Percentiles rank a stretch among this genome's conserved stretches.
phyloP scores from a whole-genome alignment of 2,113 vertebrate genomes.

The Labeo rohita region DNA sequence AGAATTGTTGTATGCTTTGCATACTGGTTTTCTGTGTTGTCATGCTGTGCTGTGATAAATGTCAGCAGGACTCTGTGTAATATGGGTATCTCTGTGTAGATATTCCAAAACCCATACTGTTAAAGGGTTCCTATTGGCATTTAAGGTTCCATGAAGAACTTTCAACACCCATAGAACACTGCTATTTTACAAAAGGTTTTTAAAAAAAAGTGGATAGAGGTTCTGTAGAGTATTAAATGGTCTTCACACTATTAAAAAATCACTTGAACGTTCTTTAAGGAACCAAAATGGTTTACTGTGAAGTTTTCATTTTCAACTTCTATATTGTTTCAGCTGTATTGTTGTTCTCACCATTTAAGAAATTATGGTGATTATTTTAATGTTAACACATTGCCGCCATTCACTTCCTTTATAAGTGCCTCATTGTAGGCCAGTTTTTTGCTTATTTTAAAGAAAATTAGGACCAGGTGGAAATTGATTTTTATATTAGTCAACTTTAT shows the following conservation, averaged over 20 bases:
- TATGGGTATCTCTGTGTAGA: background rate
- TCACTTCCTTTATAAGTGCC: background rate
- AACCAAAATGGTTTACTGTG: too few relatives aligned
- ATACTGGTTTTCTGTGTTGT: background rate
- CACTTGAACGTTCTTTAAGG: too few relatives aligned
- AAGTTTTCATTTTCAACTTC: too few relatives aligned
- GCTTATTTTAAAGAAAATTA: background rate
- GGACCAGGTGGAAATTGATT: background rate
- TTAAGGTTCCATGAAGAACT: too few relatives aligned
- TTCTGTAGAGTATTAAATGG: too few relatives aligned
- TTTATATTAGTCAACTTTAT: background rate
- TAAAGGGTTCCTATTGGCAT: too few relatives aligned
- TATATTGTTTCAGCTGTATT: too few relatives aligned
- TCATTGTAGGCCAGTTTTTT: background rate
- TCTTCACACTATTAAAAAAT: too few relatives aligned
- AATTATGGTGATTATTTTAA: background rate
- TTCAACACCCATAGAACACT: too few relatives aligned
- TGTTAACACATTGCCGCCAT: background rate
- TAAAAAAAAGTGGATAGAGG: too few relatives aligned
- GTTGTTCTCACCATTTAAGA: too few relatives aligned
- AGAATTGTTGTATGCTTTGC: background rate
- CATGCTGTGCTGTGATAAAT: background rate
- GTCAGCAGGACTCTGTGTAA: background rate
- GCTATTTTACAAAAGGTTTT: too few relatives aligned
- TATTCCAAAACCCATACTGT: background rate